These are phyloP conservation scores for Avahi laniger DNA, from an alignment of 2,797 vertebrate genomes.

Conservation along the genomic window DNA sequence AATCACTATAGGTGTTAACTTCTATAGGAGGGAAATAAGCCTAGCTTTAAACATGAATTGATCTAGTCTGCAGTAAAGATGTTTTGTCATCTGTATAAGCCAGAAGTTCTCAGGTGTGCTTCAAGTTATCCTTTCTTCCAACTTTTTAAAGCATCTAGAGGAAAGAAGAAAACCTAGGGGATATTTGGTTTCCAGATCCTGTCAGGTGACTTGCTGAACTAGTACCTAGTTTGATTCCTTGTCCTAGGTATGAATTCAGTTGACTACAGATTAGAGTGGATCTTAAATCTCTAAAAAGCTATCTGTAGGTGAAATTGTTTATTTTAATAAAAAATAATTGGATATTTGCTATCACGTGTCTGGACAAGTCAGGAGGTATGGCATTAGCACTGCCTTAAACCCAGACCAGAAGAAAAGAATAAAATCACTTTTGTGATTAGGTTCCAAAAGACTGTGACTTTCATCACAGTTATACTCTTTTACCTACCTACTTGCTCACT, in stretches of 20 bases:
- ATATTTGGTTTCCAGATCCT: background rate
- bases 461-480: background rate
- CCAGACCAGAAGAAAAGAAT: background rate
- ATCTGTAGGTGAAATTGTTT: constrained; percentile 43
- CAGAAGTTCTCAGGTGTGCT: background rate
- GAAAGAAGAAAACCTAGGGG: background rate
- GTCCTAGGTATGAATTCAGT: background rate
- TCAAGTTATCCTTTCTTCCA: constrained; percentile 18
- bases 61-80: background rate
- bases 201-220: constrained; percentile 42
- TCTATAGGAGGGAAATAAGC: background rate
- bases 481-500: background rate
- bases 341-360: constrained; percentile 36
- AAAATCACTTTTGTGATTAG: background rate
- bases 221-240: constrained; percentile 42
- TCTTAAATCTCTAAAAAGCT: constrained; percentile 58
- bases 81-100: background rate
- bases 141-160: background rate
- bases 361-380: background rate
- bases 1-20: background rate
- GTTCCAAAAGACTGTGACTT: background rate
- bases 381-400: background rate
- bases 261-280: background rate
- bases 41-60: background rate
- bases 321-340: constrained; percentile 54